Percentiles rank a stretch among this genome's conserved stretches.
These are phyloP conservation scores for Drosophila meridiana DNA, from an alignment of 2,888 invertebrate genomes.

Conservation along the genomic window DNA sequence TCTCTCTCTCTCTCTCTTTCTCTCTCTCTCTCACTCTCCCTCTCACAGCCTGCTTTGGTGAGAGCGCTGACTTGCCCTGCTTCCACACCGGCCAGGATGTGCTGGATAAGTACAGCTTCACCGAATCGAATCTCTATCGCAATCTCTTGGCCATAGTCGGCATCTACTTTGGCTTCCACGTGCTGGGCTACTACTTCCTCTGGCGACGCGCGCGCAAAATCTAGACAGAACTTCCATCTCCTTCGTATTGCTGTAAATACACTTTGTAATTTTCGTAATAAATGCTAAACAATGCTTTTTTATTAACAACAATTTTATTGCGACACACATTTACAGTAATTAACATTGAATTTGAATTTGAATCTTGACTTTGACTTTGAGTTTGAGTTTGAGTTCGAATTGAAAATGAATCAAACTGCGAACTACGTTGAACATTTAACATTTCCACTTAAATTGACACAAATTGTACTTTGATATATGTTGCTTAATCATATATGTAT, in stretches of 20 bases:
- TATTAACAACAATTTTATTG: constrained; percentile 64
- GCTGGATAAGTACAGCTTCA: constrained; percentile 90
- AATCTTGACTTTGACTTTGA: constrained; percentile 10
- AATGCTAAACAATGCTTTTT: constrained; percentile 31
- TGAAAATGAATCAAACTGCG: constrained; percentile 42
- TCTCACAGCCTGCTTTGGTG: constrained; percentile 87
- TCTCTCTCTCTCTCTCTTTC: too few species aligned
- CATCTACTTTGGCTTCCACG: constrained; percentile 89
- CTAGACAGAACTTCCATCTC: constrained; percentile 32
- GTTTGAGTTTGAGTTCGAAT: constrained; percentile 14
- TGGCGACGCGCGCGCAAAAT: constrained; percentile 88
- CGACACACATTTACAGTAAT: constrained; percentile 54
- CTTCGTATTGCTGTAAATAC: constrained; percentile 51
- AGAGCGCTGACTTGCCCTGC: constrained; percentile 89
- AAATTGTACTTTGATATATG: constrained; percentile 45
- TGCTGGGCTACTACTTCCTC: constrained; percentile 89
- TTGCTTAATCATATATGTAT: constrained; percentile 1
- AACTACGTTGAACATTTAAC: constrained; percentile 51
- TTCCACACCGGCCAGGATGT: constrained; percentile 90
- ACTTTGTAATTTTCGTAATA: constrained; percentile 28
- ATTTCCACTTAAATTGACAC: constrained; percentile 61
- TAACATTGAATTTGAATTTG: constrained; percentile 48
- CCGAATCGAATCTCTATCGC: constrained; percentile 87
- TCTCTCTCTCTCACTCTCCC: constrained; percentile 55
- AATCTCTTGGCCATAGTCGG: constrained; percentile 89